These are phyloP conservation scores for Stenchaetothrips biformis DNA, from an alignment of 2,888 invertebrate genomes.

Conservation along the genomic window DNA sequence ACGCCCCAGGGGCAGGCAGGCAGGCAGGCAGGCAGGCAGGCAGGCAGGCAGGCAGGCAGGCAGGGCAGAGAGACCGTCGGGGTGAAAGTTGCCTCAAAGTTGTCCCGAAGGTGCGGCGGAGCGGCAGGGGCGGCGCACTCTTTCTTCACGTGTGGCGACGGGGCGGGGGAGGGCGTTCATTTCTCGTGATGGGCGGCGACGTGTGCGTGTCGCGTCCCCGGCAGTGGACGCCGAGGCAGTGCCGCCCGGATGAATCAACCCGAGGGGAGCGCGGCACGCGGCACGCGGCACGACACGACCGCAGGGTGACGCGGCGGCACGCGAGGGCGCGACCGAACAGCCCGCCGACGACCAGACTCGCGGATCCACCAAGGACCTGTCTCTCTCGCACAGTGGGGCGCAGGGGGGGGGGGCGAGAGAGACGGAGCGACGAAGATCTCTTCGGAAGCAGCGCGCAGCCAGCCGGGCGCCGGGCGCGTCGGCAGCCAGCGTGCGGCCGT, in stretches of 20 bases:
- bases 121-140: neutral
- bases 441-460: neutral
- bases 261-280: neutral
- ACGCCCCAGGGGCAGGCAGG: neutral
- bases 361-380: neutral
- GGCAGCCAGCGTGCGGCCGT: neutral
- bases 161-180: neutral
- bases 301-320: neutral
- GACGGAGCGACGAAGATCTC: too few species aligned
- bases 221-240: neutral
- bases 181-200: conserved; percentile 19
- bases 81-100: conserved; percentile 3
- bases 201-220: neutral
- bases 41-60: neutral
- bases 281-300: neutral
- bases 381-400: too few species aligned
- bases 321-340: neutral
- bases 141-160: neutral
- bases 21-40: neutral
- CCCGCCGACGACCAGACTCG: neutral
- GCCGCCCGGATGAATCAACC: conserved; percentile 14
- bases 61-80: neutral
- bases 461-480: neutral
- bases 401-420: neutral
- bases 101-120: neutral